phyloP scores from a whole-genome alignment of 2,113 vertebrate species.

The Larimichthys polyactis region DNA sequence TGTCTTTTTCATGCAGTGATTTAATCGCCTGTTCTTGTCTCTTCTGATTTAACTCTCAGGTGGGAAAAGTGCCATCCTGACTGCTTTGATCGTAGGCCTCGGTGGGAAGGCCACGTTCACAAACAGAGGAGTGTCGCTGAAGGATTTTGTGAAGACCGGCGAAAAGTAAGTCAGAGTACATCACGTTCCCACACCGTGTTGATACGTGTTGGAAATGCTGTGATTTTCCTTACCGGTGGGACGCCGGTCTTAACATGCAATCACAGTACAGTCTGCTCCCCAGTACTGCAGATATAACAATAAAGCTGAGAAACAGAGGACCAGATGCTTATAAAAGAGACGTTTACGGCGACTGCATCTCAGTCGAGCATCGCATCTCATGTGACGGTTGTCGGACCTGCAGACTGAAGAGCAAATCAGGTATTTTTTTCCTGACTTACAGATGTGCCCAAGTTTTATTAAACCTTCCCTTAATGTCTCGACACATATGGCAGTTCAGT shows the following conservation, averaged over 20 bases:
- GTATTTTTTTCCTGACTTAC: conserved; percentile 66
- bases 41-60: conserved; percentile 73
- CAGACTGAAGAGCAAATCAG: conserved; percentile 88
- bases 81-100: conserved; percentile 93
- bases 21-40: not conserved
- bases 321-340: conserved; percentile 89
- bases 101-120: conserved; percentile 93
- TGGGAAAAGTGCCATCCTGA: conserved; percentile 94
- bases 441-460: not conserved
- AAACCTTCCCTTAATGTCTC: conserved; percentile 18
- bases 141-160: conserved; percentile 91
- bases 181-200: not conserved
- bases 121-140: conserved; percentile 91
- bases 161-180: conserved; percentile 85
- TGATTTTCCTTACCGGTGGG: not conserved
- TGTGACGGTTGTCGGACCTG: conserved; percentile 88
- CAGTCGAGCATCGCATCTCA: conserved; percentile 87
- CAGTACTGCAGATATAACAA: conserved; percentile 90
- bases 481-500: not conserved
- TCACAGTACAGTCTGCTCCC: not conserved
- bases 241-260: not conserved
- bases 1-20: conserved; percentile 6
- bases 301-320: conserved; percentile 90
- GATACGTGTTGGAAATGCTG: not conserved
- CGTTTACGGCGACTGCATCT: conserved; percentile 86